These are phyloP conservation scores for Nyctibius grandis DNA, from an alignment of 2,797 vertebrate species.

Conservation along the genomic window DNA sequence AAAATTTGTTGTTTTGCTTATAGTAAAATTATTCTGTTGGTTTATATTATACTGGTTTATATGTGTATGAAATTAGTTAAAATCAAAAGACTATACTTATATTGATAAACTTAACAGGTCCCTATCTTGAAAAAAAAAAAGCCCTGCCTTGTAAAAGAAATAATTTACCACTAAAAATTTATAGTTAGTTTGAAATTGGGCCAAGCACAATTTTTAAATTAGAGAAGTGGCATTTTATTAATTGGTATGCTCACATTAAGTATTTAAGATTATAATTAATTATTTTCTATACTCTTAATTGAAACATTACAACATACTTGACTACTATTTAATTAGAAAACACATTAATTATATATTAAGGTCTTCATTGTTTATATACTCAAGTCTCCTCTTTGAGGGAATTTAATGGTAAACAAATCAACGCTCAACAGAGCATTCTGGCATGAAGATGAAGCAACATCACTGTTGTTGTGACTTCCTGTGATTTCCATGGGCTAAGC, in stretches of 20 bases:
- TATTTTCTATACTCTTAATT: conserved; percentile 46
- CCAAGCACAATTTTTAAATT: neutral
- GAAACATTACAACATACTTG: conserved; percentile 24
- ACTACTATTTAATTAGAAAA: conserved; percentile 55
- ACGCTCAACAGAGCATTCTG: conserved; percentile 13
- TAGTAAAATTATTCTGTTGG: neutral
- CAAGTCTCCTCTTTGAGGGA: neutral
- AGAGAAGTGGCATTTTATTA: conserved; percentile 12
- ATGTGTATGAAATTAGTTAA: neutral
- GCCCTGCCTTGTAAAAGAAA: neutral
- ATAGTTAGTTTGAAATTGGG: neutral
- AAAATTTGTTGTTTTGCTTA: neutral
- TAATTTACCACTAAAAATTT: neutral
- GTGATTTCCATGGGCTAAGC: neutral
- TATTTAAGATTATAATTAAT: conserved; percentile 51
- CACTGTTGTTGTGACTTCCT: neutral
- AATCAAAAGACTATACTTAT: neutral
- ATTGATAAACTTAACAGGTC: neutral
- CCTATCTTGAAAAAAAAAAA: neutral
- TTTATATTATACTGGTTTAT: neutral
- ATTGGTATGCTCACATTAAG: conserved; percentile 28
- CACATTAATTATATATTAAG: conserved; percentile 45
- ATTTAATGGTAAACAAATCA: conserved; percentile 23
- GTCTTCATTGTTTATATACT: conserved; percentile 24
- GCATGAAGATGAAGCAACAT: neutral